Base-by-base conservation (phyloP, 2,888 invertebrate genomes). In the Xanthorhoe spadicearia region DNA sequence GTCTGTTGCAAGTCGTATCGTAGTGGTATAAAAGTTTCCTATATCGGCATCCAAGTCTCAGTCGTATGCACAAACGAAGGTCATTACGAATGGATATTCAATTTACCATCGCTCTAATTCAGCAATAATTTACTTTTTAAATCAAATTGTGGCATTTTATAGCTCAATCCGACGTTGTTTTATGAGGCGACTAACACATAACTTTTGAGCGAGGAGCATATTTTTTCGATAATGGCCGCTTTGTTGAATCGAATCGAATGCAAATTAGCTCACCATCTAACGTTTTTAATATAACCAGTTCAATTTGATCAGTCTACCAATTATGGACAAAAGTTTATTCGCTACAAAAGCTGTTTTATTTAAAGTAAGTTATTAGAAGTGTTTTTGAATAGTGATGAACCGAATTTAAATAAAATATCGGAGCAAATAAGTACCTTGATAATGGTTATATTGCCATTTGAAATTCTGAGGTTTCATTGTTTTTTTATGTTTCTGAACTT, bases 81-180 rank as follows among this genome's bases (percentile, higher is more conserved):
- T 87, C 86, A 88, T 88, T 88, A 86, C 81, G 77, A 81, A 77
- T 82, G 82, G 82, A 85, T 89, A 88, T 89, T 89, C 87, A 89
- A 89, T 90, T 89, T 86, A 87, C 82, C 78, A 82, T 81, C 80
- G 82, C 84, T 79, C 84, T 85, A 87, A 88, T 83, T 88, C 84
- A 83, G 81, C 83, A 84, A 85, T 86, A 86, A 88, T 85, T 87
- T 83, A 83, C 77, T 82, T 85, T 43, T 85, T 81, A 79, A 87
- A 87, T 88, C 83, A 83, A 84, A 81, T 83, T 83, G 85, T 79
- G 81, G 81, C 80, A 68, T 82, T 82, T 82, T 80, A 82, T 81
- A 75, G 80, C 80, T 80, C 80, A 77, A 82, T 81, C 77, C 69
- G 73, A 73, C 77, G 74, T 77, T 83, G 76, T 80, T 81, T 80